Evolutionary conservation across 2,113 vertebrate species (phyloP).

Genomic region (Nannobrachium achirus): DNA sequence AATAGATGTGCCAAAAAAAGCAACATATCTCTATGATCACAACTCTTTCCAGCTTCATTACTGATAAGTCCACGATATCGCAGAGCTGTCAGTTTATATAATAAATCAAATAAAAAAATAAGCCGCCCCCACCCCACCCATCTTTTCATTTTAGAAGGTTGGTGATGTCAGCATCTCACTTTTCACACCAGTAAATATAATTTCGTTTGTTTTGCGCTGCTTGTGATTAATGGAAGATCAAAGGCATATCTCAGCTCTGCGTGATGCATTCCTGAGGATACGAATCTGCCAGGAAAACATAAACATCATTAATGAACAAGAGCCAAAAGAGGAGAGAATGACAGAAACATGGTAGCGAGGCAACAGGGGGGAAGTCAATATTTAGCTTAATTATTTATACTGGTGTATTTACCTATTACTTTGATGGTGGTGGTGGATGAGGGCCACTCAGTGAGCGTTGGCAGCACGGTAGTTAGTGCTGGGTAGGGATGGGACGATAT

Average conservation of each 20-base stretch:
- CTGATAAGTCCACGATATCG: no score
- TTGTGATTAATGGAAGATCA: constrained; percentile 77
- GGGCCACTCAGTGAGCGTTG: constrained; percentile 55
- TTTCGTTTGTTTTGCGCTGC: constrained; percentile 57
- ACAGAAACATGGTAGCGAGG: constrained; percentile 34
- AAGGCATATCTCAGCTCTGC: constrained; percentile 61
- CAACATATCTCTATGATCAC: no score
- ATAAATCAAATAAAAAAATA: no score
- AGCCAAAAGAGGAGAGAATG: constrained; percentile 42
- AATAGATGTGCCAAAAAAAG: no score
- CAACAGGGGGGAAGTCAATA: constrained; percentile 33
- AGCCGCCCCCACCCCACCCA: no score
- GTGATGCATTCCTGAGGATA: constrained; percentile 65
- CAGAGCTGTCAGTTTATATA: no score
- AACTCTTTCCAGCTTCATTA: no score
- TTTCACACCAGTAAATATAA: constrained; percentile 61
- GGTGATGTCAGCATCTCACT: constrained; percentile 51
- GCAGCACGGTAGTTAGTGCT: constrained; percentile 40
- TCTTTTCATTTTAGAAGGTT: constrained; percentile 23
- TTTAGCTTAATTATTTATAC: constrained; percentile 55
- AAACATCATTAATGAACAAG: constrained; percentile 71
- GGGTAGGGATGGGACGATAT: no score
- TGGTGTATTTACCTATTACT: constrained; percentile 58
- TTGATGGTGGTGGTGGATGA: constrained; percentile 50
- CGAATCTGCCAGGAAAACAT: constrained; percentile 63